Percentiles rank a stretch among this genome's conserved stretches.
Conservation (phyloP, 2,113 vertebrate species). For the Phaethornis superciliosus region DNA sequence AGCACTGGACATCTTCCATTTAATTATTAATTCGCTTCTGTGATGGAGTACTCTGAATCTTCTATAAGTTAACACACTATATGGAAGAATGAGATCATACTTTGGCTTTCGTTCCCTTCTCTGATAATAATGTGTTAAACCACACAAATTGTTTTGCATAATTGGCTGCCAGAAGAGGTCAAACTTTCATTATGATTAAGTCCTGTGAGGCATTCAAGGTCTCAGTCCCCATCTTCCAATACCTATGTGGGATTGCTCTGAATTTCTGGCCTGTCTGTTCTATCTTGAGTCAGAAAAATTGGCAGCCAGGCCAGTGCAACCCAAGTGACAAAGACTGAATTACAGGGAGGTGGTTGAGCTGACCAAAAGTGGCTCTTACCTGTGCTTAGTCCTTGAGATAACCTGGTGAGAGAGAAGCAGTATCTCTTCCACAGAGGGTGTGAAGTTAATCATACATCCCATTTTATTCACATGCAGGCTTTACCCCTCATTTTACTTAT, state of each 20-base stretch:
- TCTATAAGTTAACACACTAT: background rate
- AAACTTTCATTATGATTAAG: background rate
- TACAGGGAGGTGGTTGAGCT: background rate
- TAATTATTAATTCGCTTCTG: background rate
- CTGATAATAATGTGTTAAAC: background rate
- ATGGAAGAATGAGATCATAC: slow-evolving; percentile 4
- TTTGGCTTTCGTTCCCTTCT: background rate
- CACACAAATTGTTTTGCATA: background rate
- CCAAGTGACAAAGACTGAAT: background rate
- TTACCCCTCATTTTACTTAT: background rate
- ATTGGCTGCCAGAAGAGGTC: background rate
- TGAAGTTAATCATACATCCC: background rate
- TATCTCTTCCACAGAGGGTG: background rate
- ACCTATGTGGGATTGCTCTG: background rate
- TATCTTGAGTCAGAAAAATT: background rate
- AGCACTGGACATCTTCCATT: background rate
- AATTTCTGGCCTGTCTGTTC: background rate
- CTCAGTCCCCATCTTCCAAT: background rate
- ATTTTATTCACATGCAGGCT: background rate
- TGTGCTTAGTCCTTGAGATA: background rate
- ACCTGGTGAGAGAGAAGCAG: background rate
- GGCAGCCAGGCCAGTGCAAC: background rate
- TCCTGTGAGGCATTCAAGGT: background rate
- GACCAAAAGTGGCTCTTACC: background rate
- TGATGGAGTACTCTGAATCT: background rate